These are phyloP conservation scores for Eupeodes corollae DNA, from an alignment of 1,140 invertebrate species.

Conservation along the genomic window DNA sequence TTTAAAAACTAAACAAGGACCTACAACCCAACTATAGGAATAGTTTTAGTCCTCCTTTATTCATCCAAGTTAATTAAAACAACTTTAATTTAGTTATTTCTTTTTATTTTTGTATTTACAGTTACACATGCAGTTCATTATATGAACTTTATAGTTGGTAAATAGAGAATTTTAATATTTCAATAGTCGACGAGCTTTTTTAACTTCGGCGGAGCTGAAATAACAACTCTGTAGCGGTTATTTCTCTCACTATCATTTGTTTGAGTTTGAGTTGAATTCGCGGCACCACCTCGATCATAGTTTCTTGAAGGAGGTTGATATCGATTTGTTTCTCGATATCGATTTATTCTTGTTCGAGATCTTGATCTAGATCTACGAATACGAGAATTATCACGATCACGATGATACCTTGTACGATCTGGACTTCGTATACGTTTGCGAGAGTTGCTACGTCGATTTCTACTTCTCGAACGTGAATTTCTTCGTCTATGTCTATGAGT, in stretches of 20 bases:
- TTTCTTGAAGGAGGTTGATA: neutral
- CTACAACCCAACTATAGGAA: no score
- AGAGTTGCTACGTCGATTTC: constrained; percentile 17
- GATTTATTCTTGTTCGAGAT: constrained; percentile 2
- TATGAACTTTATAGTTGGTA: no score
- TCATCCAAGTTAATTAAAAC: no score
- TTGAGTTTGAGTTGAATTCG: neutral
- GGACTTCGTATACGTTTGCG: constrained; percentile 14
- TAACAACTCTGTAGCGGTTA: constrained; percentile 27
- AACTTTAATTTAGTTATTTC: no score
- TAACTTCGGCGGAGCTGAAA: constrained; percentile 31
- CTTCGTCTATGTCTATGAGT: constrained; percentile 16
- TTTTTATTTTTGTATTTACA: no score
- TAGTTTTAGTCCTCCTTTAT: no score
- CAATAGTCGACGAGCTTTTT: constrained; percentile 36
- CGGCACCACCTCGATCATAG: neutral
- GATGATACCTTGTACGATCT: neutral
- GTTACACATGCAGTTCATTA: no score
- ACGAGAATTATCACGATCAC: neutral
- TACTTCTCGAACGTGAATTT: constrained; percentile 15
- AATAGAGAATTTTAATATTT: constrained; percentile 3
- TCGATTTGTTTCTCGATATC: neutral
- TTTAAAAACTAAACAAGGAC: no score
- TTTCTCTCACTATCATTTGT: constrained; percentile 5
- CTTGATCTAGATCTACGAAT: constrained; percentile 10